Conservation (phyloP, 2,113 vertebrate genomes). For the Chlorocebus sabaeus region DNA sequence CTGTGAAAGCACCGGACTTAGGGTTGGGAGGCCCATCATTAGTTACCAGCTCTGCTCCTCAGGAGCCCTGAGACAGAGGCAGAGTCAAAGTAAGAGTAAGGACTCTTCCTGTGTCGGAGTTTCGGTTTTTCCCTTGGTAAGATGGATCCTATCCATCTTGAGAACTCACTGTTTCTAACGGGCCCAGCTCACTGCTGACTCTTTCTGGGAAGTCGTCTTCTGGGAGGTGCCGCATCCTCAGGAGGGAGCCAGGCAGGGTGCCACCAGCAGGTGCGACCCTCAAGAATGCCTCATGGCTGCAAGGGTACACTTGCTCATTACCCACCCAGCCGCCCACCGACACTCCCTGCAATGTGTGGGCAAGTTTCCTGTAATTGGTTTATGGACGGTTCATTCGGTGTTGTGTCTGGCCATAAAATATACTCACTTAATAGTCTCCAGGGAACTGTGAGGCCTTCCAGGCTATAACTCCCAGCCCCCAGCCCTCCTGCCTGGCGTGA, state of each 20-base stretch:
- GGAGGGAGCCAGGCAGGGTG: neutral
- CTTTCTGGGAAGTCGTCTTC: neutral
- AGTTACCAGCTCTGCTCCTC: neutral
- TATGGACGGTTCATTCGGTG: constrained; percentile 49
- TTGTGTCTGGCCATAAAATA: constrained; percentile 68
- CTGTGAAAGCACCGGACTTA: neutral
- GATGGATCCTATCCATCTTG: neutral
- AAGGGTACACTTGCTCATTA: neutral
- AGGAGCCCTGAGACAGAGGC: neutral
- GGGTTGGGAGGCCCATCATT: too few relatives aligned
- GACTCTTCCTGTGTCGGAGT: neutral
- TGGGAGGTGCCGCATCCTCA: neutral
- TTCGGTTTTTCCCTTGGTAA: neutral
- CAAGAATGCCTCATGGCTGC: fast-evolving
- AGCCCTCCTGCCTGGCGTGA: constrained; percentile 31
- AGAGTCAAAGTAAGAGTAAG: neutral
- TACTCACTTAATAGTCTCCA: constrained; percentile 64
- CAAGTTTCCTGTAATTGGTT: constrained; percentile 52
- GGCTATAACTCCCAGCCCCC: constrained; percentile 22
- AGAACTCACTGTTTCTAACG: neutral
- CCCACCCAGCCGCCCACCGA: neutral
- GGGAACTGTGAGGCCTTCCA: constrained; percentile 38
- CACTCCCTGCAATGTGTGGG: neutral
- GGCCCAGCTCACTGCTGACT: neutral
- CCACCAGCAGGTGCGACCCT: neutral